Evolutionary conservation across 2,888 invertebrate species (phyloP).

Genomic region (Dysmachus trigonus): DNA sequence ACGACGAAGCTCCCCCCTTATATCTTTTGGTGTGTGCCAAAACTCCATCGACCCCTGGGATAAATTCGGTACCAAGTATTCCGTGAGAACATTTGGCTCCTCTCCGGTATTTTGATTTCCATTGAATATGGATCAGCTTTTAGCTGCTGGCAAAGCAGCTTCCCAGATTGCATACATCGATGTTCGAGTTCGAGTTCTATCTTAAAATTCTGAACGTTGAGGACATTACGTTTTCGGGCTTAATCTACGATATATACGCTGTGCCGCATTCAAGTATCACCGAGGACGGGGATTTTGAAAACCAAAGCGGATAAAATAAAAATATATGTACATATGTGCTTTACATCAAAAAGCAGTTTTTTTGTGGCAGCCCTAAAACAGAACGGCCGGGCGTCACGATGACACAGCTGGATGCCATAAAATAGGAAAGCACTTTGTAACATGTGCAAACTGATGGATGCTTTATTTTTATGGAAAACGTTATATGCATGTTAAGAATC

Average conservation of each 20-base stretch:
- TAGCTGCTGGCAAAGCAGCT: slow-evolving; percentile 17
- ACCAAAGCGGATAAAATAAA: neutral
- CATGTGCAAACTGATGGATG: slow-evolving; percentile 40
- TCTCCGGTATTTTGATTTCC: slow-evolving; percentile 34
- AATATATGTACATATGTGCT: slow-evolving; percentile 28
- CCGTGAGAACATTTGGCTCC: slow-evolving; percentile 30
- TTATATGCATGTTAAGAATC: slow-evolving; percentile 31
- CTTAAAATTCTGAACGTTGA: slow-evolving; percentile 35
- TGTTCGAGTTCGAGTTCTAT: neutral
- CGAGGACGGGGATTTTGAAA: neutral
- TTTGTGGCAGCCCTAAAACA: neutral
- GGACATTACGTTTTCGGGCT: slow-evolving; percentile 41
- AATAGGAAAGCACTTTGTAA: slow-evolving; percentile 40
- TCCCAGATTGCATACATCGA: slow-evolving; percentile 22
- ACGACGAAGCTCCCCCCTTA: neutral
- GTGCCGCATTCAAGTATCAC: slow-evolving; percentile 32
- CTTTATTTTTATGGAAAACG: slow-evolving; percentile 39
- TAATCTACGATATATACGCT: slow-evolving; percentile 43
- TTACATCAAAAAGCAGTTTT: slow-evolving; percentile 24
- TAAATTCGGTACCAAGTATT: slow-evolving; percentile 25
- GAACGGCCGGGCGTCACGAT: neutral
- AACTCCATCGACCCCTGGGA: neutral
- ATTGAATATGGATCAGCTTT: slow-evolving; percentile 40
- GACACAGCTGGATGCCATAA: slow-evolving; percentile 40
- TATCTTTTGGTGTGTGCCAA: neutral